Conservation (phyloP, 2,113 vertebrate species). For the Mormyrus iriodes region DNA sequence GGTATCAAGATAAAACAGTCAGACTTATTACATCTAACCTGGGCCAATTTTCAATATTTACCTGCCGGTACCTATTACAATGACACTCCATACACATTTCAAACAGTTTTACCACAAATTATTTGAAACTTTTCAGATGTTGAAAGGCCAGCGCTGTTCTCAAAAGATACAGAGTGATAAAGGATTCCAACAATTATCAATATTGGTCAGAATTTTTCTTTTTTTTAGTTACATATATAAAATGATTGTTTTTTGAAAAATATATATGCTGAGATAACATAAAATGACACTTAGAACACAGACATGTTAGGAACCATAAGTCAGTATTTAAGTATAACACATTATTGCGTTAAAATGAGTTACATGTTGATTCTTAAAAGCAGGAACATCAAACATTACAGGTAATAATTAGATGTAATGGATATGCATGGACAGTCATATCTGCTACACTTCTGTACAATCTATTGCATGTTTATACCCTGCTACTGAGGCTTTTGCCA, state of each 20-base stretch:
- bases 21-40: not conserved
- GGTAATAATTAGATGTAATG: not conserved
- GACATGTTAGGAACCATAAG: not conserved
- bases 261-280: not conserved
- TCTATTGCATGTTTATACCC: conserved; percentile 7
- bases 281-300: not conserved
- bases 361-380: not conserved
- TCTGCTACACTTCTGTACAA: not conserved
- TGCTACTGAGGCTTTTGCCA: not conserved
- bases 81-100: not conserved
- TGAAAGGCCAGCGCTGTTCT: not conserved
- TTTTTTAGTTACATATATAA: not conserved
- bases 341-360: conserved; percentile 13
- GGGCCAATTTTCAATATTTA: not conserved
- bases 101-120: not conserved
- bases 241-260: not conserved
- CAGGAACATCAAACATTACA: not conserved
- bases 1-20: not conserved
- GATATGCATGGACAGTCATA: not conserved
- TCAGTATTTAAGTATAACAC: not conserved
- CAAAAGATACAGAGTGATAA: not conserved
- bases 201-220: not conserved
- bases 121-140: not conserved
- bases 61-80: not conserved
- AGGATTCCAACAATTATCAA: not conserved